These are phyloP conservation scores for Tupaia chinensis DNA, from an alignment of 2,113 vertebrate genomes.

Conservation along the genomic window DNA sequence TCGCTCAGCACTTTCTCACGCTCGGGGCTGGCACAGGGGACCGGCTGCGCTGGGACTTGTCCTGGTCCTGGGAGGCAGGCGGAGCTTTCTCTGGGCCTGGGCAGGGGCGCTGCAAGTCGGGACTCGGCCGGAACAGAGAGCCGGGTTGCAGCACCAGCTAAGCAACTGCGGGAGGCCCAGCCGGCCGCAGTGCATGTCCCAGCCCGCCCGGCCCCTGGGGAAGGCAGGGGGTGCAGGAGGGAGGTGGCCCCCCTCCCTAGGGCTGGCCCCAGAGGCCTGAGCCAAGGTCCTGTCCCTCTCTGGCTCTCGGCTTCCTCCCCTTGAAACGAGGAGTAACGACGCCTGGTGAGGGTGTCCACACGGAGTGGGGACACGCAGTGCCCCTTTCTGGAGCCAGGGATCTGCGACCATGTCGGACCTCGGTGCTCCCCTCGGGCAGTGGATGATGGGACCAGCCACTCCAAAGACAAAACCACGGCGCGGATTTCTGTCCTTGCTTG, in stretches of 20 bases:
- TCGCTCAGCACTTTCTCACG: constrained; percentile 88
- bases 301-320: neutral
- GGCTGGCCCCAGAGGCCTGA: neutral
- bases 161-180: neutral
- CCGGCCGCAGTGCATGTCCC: constrained; percentile 27
- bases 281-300: neutral
- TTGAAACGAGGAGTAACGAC: rapidly evolving
- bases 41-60: constrained; percentile 84
- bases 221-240: neutral
- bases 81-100: constrained; percentile 80
- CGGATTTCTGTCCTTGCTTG: rapidly evolving
- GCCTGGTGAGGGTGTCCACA: rapidly evolving
- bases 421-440: neutral
- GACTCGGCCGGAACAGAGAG: constrained; percentile 73
- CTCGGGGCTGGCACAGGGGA: constrained; percentile 81
- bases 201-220: constrained; percentile 60
- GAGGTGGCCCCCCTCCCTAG: neutral
- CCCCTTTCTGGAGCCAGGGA: no score
- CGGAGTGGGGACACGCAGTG: rapidly evolving
- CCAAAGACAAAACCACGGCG: neutral
- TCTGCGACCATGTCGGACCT: neutral
- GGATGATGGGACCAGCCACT: rapidly evolving
- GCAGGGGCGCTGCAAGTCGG: constrained; percentile 82
- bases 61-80: constrained; percentile 73
- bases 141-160: constrained; percentile 56